Evolutionary conservation across 2,888 invertebrate species (phyloP), one percentile per base, ranked within the genome.

Genomic region (Magallana nippona): DNA sequence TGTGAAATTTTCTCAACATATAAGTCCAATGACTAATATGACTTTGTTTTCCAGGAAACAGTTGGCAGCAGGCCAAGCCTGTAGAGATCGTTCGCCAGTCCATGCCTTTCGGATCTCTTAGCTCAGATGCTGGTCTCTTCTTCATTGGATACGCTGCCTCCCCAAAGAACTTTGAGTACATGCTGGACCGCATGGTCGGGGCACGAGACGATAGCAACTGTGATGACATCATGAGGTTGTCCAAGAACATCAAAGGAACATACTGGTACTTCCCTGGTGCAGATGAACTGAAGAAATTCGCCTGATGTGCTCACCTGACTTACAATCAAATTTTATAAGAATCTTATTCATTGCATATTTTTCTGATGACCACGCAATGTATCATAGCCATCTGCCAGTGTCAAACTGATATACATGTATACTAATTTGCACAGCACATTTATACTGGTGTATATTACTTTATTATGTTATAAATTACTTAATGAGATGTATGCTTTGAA

Each of bases 261-360:
- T 94, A 94, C 89, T 94, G 94, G 94, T 94, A 94, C 87, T 94
- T 94, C 89, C 94, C 94, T 13, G 93, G 94, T 10, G 88, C 82
- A 3, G 88, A 88, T 8, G 92, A 94, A 82, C 89, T 94, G 55
- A 90, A 89, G 83, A 91, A 91, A 78, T 84, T 93, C 55, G 90
- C 81, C 55, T 90, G 87, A 85, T 63, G 15, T n/a, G 62, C 22
- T 57, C 15, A 3, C 1, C 15, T 71, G 71, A 22, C 8, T 13
- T 32, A 71, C 71, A 71, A 71, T 71, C 71, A 71, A 71, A 71
- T 2, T 27, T 2, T 71, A 44, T 44, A 44, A 44, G 44, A 32
- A 32, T 15, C 22, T 32, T 71, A 27, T 13, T 15, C 27, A 27
- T 13, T 11, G 22, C 1, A 60, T 19, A 60, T 71, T 27, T 2